phyloP scores from a whole-genome alignment of 2,797 vertebrate genomes.

The Alauda arvensis region DNA sequence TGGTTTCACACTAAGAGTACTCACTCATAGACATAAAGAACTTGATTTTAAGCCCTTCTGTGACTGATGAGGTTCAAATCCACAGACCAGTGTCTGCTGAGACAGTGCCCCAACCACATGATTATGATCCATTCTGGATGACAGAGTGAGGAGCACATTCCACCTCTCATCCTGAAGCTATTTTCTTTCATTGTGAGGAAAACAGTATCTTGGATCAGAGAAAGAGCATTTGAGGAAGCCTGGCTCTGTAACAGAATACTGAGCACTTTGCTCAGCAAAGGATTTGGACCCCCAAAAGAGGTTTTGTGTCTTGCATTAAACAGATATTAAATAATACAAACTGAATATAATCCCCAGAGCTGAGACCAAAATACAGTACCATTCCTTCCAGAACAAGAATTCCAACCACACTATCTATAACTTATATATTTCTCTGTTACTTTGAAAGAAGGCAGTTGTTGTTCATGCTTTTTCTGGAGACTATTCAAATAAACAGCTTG shows the following conservation, averaged over 20 bases:
- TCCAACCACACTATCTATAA: neutral
- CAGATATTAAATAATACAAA: neutral
- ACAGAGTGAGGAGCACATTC: neutral
- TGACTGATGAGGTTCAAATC: constrained; percentile 17
- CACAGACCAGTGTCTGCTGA: neutral
- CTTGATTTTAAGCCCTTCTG: neutral
- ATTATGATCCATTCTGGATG: neutral
- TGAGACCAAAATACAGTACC: neutral
- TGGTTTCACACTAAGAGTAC: neutral
- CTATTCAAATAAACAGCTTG: neutral
- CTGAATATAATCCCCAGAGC: neutral
- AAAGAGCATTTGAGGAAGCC: neutral
- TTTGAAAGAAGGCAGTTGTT: neutral
- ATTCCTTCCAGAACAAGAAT: neutral
- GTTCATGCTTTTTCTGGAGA: neutral
- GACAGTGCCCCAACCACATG: neutral
- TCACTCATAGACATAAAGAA: neutral
- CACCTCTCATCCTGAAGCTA: neutral
- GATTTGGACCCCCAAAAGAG: neutral
- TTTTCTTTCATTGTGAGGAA: neutral
- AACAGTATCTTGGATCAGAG: neutral
- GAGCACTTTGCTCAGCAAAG: neutral
- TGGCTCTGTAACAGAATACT: neutral
- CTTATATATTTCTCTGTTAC: neutral
- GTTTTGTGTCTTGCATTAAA: neutral